These are phyloP conservation scores for Drosophila erecta DNA, from an alignment of 1,140 invertebrate genomes.

Conservation along the genomic window DNA sequence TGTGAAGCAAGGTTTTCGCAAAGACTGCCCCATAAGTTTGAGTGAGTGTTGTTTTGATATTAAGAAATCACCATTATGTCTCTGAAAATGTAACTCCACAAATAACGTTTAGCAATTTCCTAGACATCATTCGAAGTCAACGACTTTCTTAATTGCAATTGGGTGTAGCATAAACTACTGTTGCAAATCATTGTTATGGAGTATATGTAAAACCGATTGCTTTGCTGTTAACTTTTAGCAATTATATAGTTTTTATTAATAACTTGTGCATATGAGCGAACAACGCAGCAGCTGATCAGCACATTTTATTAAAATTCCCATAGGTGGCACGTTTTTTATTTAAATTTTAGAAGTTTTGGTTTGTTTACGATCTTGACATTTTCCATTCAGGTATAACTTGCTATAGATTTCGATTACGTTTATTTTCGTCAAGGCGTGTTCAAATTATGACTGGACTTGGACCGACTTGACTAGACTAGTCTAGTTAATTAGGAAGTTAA, in stretches of 20 bases:
- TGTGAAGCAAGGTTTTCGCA: constrained; percentile 27
- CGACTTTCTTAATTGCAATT: background rate
- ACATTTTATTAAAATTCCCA: background rate
- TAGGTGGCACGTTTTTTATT: constrained; percentile 15
- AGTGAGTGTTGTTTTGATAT: constrained; percentile 11
- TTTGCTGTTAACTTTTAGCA: background rate
- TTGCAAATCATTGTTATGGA: background rate
- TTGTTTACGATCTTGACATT: constrained; percentile 78
- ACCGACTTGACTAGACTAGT: constrained; percentile 44
- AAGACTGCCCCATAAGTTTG: constrained; percentile 17
- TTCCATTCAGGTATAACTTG: constrained; percentile 65
- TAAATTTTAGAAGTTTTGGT: constrained; percentile 6
- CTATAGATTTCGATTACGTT: constrained; percentile 54
- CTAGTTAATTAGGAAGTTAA: constrained; percentile 61
- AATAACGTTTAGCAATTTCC: background rate
- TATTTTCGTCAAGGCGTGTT: constrained; percentile 21
- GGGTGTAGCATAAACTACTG: background rate
- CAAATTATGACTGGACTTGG: constrained; percentile 19
- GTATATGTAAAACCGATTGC: background rate
- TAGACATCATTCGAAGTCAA: constrained; percentile 1
- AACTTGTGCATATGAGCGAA: background rate
- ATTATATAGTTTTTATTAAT: background rate
- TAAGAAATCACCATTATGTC: background rate
- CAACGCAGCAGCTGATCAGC: background rate
- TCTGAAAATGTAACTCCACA: background rate